These are phyloP conservation scores for Nasua narica DNA, from an alignment of 2,797 vertebrate genomes.

Conservation along the genomic window DNA sequence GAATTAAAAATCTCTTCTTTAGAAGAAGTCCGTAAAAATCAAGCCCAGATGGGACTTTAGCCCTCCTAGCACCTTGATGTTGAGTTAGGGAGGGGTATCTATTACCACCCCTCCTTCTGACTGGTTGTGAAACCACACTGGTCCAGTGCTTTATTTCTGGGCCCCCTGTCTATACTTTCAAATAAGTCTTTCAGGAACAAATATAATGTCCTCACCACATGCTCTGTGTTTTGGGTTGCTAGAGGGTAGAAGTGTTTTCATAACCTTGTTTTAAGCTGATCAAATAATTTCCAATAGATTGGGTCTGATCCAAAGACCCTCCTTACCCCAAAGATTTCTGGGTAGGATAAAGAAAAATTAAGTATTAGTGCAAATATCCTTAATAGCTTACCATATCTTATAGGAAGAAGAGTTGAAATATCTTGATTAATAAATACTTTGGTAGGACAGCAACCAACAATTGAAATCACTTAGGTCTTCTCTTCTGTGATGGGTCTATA, in stretches of 20 bases:
- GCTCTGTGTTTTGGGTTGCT: not conserved
- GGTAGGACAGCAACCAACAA: not conserved
- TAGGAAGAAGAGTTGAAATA: not conserved
- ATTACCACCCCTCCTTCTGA: not conserved
- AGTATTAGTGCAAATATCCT: not conserved
- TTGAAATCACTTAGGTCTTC: not conserved
- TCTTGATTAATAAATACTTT: not conserved
- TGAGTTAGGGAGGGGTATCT: not conserved
- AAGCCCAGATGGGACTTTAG: not conserved
- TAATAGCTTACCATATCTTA: not conserved
- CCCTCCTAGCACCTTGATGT: not conserved
- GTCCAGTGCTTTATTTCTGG: not conserved
- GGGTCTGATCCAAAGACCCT: conserved; percentile 12
- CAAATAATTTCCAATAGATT: not conserved
- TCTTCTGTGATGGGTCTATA: not conserved
- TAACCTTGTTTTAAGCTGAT: conserved; percentile 18
- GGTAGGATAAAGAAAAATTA: not conserved
- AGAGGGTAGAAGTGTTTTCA: not conserved
- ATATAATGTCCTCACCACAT: not conserved
- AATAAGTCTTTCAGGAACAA: conserved; percentile 13
- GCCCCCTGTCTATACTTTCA: not conserved
- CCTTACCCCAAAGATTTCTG: not conserved
- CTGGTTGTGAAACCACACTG: not conserved
- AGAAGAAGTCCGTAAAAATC: conserved; percentile 24
- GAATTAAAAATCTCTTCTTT: conserved; percentile 36